Conservation (phyloP, 2,888 invertebrate genomes). For the Stenoptilia bipunctidactyla region DNA sequence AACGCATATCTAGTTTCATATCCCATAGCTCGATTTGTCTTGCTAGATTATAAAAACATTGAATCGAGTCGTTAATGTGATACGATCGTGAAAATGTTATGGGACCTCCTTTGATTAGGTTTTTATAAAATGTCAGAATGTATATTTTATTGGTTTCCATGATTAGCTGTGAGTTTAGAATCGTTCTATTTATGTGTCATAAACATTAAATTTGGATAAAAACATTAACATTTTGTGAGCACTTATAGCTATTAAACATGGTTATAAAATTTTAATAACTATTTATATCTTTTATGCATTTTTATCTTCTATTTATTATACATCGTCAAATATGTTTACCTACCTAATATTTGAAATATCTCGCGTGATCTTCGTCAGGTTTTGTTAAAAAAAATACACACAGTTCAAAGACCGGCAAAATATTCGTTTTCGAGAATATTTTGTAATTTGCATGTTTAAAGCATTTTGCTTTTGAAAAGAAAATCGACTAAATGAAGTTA, state of each 20-base stretch:
- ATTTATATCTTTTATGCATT: too few species aligned
- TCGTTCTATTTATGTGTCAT: background rate
- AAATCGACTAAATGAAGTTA: too few species aligned
- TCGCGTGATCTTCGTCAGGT: too few species aligned
- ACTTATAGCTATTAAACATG: background rate
- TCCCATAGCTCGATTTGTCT: slow-evolving; percentile 53
- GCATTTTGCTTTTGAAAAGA: too few species aligned
- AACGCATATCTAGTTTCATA: slow-evolving; percentile 32
- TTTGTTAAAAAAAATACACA: too few species aligned
- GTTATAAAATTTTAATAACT: background rate
- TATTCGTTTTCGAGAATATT: too few species aligned
- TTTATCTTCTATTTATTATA: too few species aligned
- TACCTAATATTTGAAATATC: too few species aligned
- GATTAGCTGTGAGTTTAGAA: background rate
- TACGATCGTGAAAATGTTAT: slow-evolving; percentile 43
- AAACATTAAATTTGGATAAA: background rate
- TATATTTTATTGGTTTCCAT: slow-evolving; percentile 5
- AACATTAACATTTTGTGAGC: slow-evolving; percentile 1
- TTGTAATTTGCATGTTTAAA: too few species aligned
- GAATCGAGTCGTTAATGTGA: slow-evolving; percentile 39
- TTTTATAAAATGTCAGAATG: slow-evolving; percentile 24
- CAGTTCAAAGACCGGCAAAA: too few species aligned
- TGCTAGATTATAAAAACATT: slow-evolving; percentile 56
- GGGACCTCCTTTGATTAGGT: slow-evolving; percentile 46
- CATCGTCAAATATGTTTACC: too few species aligned